A percentile compares a stretch with the other conserved stretches of the same genome.
These are phyloP conservation scores for Myripristis murdjan DNA, from an alignment of 2,797 vertebrate species.

Conservation along the genomic window DNA sequence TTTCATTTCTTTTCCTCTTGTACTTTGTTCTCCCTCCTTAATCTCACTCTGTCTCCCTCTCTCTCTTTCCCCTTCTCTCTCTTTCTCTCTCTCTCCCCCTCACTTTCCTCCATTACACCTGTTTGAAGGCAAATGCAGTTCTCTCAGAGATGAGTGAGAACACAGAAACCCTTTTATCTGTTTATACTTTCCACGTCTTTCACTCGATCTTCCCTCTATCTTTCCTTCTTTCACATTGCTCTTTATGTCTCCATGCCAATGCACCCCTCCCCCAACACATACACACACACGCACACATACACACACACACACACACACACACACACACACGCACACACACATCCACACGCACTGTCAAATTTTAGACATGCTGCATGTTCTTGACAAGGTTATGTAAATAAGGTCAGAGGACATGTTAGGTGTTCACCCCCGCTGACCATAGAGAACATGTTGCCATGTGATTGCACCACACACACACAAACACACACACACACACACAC, in stretches of 20 bases:
- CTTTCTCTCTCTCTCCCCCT: neutral
- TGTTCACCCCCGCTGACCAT: slow-evolving; percentile 28
- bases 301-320: slow-evolving; percentile 15
- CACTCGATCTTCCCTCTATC: slow-evolving; percentile 7
- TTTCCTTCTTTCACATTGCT: slow-evolving; percentile 20
- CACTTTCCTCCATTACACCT: slow-evolving; percentile 60
- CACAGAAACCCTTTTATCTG: slow-evolving; percentile 87
- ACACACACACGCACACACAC: slow-evolving; percentile 8
- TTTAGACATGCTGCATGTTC: slow-evolving; percentile 33
- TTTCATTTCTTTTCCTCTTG: slow-evolving; percentile 30
- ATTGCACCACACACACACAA: slow-evolving; percentile 16
- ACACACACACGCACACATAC: slow-evolving; percentile 19
- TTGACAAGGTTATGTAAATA: slow-evolving; percentile 69
- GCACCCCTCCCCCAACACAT: too few species aligned
- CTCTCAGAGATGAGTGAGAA: slow-evolving; percentile 81
- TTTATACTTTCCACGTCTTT: slow-evolving; percentile 62
- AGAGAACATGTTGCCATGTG: neutral
- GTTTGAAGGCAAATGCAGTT: slow-evolving; percentile 71
- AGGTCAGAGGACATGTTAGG: slow-evolving; percentile 31
- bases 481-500: slow-evolving; percentile 20
- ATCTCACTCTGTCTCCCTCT: slow-evolving; percentile 15
- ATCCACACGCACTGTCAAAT: slow-evolving; percentile 26
- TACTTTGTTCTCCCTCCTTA: slow-evolving; percentile 22
- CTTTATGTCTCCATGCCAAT: slow-evolving; percentile 26
- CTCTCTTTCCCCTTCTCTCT: neutral